phyloP scores from a whole-genome alignment of 1,140 invertebrate genomes.

The Drosophila lini region DNA sequence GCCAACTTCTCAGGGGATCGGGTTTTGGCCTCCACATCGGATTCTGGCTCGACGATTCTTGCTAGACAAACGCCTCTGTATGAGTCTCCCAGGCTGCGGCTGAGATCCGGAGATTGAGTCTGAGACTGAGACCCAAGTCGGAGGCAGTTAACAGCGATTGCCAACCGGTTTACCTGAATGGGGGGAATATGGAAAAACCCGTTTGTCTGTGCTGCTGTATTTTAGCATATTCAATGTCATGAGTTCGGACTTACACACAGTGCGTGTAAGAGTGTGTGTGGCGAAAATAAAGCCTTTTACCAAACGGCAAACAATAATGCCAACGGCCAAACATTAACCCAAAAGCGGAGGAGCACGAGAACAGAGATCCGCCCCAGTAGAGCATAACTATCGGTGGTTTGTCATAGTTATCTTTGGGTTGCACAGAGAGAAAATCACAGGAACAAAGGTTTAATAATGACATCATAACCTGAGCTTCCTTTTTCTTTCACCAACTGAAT shows the following conservation, averaged over 20 bases:
- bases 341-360: slow-evolving; percentile 11
- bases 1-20: slow-evolving; percentile 35
- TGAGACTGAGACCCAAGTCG: slow-evolving; percentile 9
- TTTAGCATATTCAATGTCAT: slow-evolving; percentile 79
- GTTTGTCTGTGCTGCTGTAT: slow-evolving; percentile 59
- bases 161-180: slow-evolving; percentile 53
- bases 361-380: slow-evolving; percentile 32
- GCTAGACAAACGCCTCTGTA: slow-evolving; percentile 51
- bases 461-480: background rate
- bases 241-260: slow-evolving; percentile 37
- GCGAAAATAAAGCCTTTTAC: slow-evolving; percentile 38
- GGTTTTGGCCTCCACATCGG: slow-evolving; percentile 28
- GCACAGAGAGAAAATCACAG: slow-evolving; percentile 5
- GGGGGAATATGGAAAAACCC: slow-evolving; percentile 53
- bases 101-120: slow-evolving; percentile 29
- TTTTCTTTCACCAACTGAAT: background rate
- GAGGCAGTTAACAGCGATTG: slow-evolving; percentile 43
- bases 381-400: slow-evolving; percentile 38
- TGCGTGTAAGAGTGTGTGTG: background rate
- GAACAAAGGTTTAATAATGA: background rate
- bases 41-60: slow-evolving; percentile 53
- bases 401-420: slow-evolving; percentile 12
- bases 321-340: slow-evolving; percentile 23
- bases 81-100: slow-evolving; percentile 32
- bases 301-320: slow-evolving; percentile 32